Evolutionary conservation across 2,113 vertebrate genomes (phyloP).

Genomic region (Penelope pileata): DNA sequence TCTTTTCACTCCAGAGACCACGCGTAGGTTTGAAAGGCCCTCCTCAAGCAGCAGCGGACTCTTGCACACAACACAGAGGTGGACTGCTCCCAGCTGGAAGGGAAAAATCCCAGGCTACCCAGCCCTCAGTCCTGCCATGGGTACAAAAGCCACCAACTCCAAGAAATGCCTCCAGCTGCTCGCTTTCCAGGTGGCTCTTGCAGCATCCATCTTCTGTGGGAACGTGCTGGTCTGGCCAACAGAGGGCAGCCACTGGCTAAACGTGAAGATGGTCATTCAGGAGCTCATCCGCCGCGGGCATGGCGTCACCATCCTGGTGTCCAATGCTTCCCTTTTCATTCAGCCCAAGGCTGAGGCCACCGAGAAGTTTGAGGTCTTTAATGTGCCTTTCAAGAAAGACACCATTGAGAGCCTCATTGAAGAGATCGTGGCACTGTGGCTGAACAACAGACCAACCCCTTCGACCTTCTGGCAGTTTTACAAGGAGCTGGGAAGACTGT

Average conservation of each 20-base stretch:
- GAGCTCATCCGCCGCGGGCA: slow-evolving; percentile 75
- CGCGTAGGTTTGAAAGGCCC: background rate
- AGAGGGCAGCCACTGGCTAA: slow-evolving; percentile 84
- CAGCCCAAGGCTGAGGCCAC: background rate
- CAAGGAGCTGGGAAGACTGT: slow-evolving; percentile 60
- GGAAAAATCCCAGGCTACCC: background rate
- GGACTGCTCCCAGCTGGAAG: background rate
- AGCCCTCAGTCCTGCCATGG: background rate
- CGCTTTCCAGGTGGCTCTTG: slow-evolving; percentile 60
- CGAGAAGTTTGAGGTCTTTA: slow-evolving; percentile 63
- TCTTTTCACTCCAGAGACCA: slow-evolving; percentile 29
- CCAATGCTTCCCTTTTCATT: slow-evolving; percentile 70
- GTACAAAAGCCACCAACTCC: background rate
- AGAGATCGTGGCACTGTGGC: slow-evolving; percentile 67
- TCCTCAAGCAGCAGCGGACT: background rate
- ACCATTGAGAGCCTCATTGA: slow-evolving; percentile 16
- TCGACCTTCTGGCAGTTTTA: slow-evolving; percentile 75
- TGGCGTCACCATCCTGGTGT: slow-evolving; percentile 71
- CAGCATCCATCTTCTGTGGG: slow-evolving; percentile 64
- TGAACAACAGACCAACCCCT: slow-evolving; percentile 68
- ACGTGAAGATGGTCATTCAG: slow-evolving; percentile 76
- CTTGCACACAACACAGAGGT: background rate
- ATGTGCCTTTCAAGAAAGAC: slow-evolving; percentile 58
- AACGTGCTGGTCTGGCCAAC: slow-evolving; percentile 82
- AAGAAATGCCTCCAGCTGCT: slow-evolving; percentile 62